Base-by-base conservation (phyloP, 2,113 vertebrate species). In the Callaeas wilsoni region DNA sequence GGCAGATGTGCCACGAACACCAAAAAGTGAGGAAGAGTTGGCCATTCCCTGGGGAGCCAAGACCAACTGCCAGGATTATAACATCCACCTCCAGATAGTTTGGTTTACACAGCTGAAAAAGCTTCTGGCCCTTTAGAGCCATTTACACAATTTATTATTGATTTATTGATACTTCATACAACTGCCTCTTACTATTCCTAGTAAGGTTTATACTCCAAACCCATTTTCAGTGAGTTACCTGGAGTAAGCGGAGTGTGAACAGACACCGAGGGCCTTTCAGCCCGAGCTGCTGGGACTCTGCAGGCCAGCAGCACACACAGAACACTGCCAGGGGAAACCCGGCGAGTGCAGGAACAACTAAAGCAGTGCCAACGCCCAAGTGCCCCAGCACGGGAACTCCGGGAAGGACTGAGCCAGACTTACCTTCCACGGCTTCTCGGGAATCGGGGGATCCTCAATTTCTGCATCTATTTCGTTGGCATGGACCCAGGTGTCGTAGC, bases 401-500 rank as follows among this genome's bases (percentile, higher is more conserved):
- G n/a, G 44, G 41, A 9, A 35, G 46, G 29, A 1, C 16, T 3
- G 30, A 11, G 46, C 21, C 39, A 17, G 2, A 29, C 97, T 98
- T 50, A 99, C 99, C 98, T 99, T 99, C 99, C 99, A 99, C 0
- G 99, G 98, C 77, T 98, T 98, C 97, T 99, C 99, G 7, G 98
- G 96, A 95, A 98, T 99, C 1, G 99, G 99, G 32, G 99, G 98
- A 53, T 99, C 99, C 97, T 99, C 99, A 23, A 99, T 98, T 16
- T 99, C 99, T 0, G 98, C 98, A 13, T 99, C 99, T 52, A 99
- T 97, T 62, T 99, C 99, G 12, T 96, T 98, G 93, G 97, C 97
- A 6, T 99, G 98, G 35, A 99, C 97, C 99, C 99, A 99, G 93
- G 99, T 99, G 79, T 99, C 99, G 33, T 99, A 99, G 97, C 99